Evolutionary conservation across 2,797 vertebrate species (phyloP), one percentile per base, ranked within the genome.

Genomic region (Chanos chanos): DNA sequence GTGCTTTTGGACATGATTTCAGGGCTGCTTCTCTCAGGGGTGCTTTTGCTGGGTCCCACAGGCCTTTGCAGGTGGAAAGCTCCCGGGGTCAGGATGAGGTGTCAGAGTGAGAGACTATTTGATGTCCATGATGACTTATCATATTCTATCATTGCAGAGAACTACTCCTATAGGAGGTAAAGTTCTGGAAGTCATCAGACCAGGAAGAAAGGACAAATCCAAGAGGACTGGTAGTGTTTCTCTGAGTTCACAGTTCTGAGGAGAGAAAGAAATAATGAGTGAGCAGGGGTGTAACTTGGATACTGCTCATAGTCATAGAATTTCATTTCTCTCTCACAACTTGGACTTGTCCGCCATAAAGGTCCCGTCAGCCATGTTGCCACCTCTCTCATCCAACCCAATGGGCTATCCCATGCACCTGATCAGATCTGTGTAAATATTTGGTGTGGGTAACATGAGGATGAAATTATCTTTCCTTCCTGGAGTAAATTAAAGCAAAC

Each of bases 401-500:
- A 66, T 68, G 75, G 70, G 73, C 75, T 67, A 64, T 70, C 71
- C 53, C 68, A 71, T 50, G 27, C 74, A 85, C 77, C 74, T 84
- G 74, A 79, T 74, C 64, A 70, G 39, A 67, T 65, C 59, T 81
- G 69, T 72, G 69, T 74, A 87, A 84, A 86, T 77, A 86, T 81
- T 77, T 75, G 62, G 59, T 48, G 12, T 37, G 39, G 54, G 62
- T 57, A 72, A 72, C 64, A 76, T 76, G 72, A 71, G 72, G 57
- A 73, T 53, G 16, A 75, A 81, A 77, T 77, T 79, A 79, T 77
- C 54, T 75, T 69, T 72, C 78, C 71, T 80, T 79, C 73, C 66
- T 58, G 57, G 33, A 70, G 73, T 74, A 76, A 83, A 83, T 84
- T 80, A 78, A 83, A 85, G 71, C 74, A 77, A 83, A 82, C 75